Evolutionary conservation across 2,888 invertebrate genomes (phyloP).

Genomic region (Agrochola circellaris): DNA sequence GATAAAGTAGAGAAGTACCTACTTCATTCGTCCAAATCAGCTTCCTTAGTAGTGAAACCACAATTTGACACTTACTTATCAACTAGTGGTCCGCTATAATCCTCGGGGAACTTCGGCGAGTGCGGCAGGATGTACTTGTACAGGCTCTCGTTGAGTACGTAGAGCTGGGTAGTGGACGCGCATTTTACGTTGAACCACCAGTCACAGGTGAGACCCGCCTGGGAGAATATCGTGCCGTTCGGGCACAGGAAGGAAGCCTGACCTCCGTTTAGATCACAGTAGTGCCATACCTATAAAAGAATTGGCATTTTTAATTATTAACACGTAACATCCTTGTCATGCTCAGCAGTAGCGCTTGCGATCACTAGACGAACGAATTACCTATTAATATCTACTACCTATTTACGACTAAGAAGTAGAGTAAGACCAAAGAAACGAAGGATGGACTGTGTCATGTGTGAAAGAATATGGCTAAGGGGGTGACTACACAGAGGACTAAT

Average conservation of each 20-base stretch:
- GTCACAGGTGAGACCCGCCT: constrained; percentile 96
- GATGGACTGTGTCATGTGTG: too few relatives aligned
- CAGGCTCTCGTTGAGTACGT: constrained; percentile 96
- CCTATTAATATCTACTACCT: too few relatives aligned
- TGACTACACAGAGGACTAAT: too few relatives aligned
- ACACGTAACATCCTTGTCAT: too few relatives aligned
- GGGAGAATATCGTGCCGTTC: constrained; percentile 97
- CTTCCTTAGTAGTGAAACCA: background rate
- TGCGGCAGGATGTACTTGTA: constrained; percentile 97
- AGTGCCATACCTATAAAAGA: constrained; percentile 95
- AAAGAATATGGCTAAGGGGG: too few relatives aligned
- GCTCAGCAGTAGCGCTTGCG: too few relatives aligned
- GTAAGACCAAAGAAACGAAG: too few relatives aligned
- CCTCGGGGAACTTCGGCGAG: constrained; percentile 97
- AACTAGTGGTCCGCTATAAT: constrained; percentile 96
- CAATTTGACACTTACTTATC: constrained; percentile 92
- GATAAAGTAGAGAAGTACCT: background rate
- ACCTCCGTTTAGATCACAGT: constrained; percentile 97
- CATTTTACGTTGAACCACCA: constrained; percentile 98
- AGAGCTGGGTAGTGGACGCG: constrained; percentile 95
- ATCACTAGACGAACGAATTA: too few relatives aligned
- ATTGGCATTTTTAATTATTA: background rate
- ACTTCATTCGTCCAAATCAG: background rate
- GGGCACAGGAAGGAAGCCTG: constrained; percentile 97
- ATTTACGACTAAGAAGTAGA: too few relatives aligned